Percentiles rank a stretch among this genome's conserved stretches.
Conservation (phyloP, 2,888 invertebrate species). For the Ophioninae sp. region DNA sequence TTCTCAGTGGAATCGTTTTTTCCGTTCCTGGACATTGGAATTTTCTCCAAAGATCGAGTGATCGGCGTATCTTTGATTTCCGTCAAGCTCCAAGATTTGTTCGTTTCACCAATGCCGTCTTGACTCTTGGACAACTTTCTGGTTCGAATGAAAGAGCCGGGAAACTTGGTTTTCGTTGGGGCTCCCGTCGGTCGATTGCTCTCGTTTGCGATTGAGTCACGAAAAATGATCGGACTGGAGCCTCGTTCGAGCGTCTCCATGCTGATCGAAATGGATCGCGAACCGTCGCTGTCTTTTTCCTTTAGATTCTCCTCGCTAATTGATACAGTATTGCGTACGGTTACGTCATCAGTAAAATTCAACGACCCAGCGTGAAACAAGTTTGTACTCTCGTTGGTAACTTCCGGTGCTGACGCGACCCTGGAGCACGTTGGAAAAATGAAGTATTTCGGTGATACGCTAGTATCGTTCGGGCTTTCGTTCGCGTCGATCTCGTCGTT, state of each 20-base stretch:
- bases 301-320: slow-evolving; percentile 65
- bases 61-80: slow-evolving; percentile 56
- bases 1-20: slow-evolving; percentile 9
- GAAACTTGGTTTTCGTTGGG: slow-evolving; percentile 67
- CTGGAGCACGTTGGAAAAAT: slow-evolving; percentile 72
- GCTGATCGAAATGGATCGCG: slow-evolving; percentile 3
- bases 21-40: slow-evolving; percentile 28
- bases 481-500: slow-evolving; percentile 68
- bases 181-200: background rate
- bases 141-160: slow-evolving; percentile 69
- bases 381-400: slow-evolving; percentile 66
- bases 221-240: slow-evolving; percentile 59
- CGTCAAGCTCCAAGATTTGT: slow-evolving; percentile 17
- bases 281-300: slow-evolving; percentile 5
- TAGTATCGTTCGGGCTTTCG: slow-evolving; percentile 49
- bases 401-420: slow-evolving; percentile 74
- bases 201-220: slow-evolving; percentile 6
- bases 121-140: slow-evolving; percentile 69
- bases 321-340: slow-evolving; percentile 70
- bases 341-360: slow-evolving; percentile 63
- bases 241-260: slow-evolving; percentile 53
- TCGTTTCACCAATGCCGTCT: slow-evolving; percentile 61
- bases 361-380: slow-evolving; percentile 65
- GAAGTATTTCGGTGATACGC: slow-evolving; percentile 68
- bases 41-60: slow-evolving; percentile 68